Conservation (phyloP, 2,797 vertebrate species). For the Cynodonichthys magdalenae region DNA sequence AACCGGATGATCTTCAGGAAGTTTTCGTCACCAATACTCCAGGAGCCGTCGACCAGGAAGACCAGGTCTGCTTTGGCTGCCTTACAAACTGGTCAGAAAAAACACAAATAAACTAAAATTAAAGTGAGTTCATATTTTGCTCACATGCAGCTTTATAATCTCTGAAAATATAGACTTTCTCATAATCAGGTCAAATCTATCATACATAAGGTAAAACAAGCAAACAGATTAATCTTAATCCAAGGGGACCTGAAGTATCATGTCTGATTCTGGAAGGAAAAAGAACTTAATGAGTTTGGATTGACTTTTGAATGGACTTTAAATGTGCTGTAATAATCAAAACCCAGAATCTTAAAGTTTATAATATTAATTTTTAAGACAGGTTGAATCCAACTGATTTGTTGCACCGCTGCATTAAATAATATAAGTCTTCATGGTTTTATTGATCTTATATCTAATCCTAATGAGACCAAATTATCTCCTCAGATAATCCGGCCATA, state of each 20-base stretch:
- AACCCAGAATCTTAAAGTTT: background rate
- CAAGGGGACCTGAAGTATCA: too few relatives aligned
- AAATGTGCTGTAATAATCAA: too few relatives aligned
- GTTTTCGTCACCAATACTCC: conserved; percentile 98
- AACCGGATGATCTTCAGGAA: conserved; percentile 96
- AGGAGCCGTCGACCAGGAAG: conserved; percentile 96
- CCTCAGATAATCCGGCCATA: background rate
- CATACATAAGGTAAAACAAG: too few relatives aligned
- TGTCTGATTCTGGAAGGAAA: too few relatives aligned
- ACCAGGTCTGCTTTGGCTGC: conserved; percentile 93
- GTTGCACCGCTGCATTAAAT: background rate
- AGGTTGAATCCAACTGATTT: background rate
- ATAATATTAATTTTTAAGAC: background rate
- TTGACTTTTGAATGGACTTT: too few relatives aligned
- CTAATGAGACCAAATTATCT: background rate
- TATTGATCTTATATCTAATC: background rate
- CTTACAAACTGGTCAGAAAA: conserved; percentile 84
- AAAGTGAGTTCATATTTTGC: background rate
- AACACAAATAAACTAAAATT: background rate
- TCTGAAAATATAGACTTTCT: background rate
- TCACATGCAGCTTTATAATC: background rate
- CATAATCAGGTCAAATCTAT: too few relatives aligned
- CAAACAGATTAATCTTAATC: too few relatives aligned
- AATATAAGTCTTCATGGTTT: background rate
- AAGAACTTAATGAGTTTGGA: too few relatives aligned